Percentiles rank a stretch among this genome's conserved stretches.
phyloP scores from a whole-genome alignment of 2,888 invertebrate species.

The Ormyrus rosae region DNA sequence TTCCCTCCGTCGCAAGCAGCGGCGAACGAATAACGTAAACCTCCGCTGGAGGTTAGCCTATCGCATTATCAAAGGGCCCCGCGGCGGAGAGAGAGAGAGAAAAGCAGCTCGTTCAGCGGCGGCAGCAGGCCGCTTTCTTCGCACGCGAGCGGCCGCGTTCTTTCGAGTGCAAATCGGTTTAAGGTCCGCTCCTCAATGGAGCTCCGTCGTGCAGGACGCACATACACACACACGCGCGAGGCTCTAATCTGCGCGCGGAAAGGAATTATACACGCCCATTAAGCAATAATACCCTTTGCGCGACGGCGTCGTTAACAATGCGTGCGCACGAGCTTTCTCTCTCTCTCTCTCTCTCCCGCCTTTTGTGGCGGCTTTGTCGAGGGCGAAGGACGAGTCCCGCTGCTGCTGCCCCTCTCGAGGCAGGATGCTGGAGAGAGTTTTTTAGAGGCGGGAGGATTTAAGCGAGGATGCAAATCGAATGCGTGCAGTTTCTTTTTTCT shows the following conservation, averaged over 20 bases:
- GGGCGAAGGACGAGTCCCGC: too few species aligned
- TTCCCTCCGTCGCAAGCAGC: too few species aligned
- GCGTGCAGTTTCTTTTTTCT: too few species aligned
- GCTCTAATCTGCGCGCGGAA: conserved; percentile 38
- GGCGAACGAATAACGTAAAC: too few species aligned
- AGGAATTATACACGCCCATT: conserved; percentile 48
- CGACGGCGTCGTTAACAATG: conserved; percentile 22
- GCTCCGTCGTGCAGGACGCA: background rate
- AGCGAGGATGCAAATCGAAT: background rate
- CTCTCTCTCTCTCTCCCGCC: background rate
- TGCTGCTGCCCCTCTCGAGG: too few species aligned
- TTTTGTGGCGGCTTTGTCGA: background rate
- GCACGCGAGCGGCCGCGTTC: background rate
- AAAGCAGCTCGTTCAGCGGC: too few species aligned
- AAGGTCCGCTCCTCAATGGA: conserved; percentile 24
- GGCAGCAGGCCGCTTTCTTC: too few species aligned
- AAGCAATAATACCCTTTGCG: conserved; percentile 46
- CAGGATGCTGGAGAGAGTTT: background rate
- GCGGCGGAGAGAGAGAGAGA: too few species aligned
- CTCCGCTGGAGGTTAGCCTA: too few species aligned
- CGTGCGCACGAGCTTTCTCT: conserved; percentile 16
- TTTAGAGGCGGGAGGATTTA: background rate
- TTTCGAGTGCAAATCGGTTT: conserved; percentile 33
- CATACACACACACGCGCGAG: background rate
- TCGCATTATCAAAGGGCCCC: too few species aligned